These are phyloP conservation scores for Peromyscus attwateri DNA, from an alignment of 2,797 vertebrate genomes.

Conservation along the genomic window DNA sequence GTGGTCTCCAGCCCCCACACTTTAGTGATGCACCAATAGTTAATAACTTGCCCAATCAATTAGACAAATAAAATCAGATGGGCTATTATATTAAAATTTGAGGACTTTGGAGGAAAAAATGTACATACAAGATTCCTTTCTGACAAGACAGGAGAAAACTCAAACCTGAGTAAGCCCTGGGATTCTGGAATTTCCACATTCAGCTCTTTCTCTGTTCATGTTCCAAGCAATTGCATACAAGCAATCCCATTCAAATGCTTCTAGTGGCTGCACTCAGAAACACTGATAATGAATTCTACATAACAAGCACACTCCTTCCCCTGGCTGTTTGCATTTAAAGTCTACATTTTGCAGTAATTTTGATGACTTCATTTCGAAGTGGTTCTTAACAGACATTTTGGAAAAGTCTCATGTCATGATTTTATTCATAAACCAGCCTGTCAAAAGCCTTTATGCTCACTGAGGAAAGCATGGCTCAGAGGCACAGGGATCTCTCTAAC, in stretches of 20 bases:
- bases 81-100: constrained; percentile 27
- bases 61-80: constrained; percentile 16
- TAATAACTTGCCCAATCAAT: constrained; percentile 16
- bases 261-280: constrained; percentile 63
- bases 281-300: constrained; percentile 77
- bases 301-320: constrained; percentile 65
- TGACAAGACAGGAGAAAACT: constrained; percentile 7
- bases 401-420: constrained; percentile 76
- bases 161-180: background rate
- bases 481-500: background rate
- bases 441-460: constrained; percentile 24
- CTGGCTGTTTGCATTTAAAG: constrained; percentile 78
- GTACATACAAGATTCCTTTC: background rate
- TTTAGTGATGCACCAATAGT: background rate
- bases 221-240: constrained; percentile 71
- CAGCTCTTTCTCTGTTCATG: constrained; percentile 64
- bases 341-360: constrained; percentile 79
- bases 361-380: constrained; percentile 82
- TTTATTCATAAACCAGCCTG: constrained; percentile 81
- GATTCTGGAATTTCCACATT: constrained; percentile 65
- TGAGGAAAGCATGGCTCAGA: background rate
- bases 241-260: constrained; percentile 68
- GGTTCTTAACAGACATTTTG: constrained; percentile 80
- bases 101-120: background rate
- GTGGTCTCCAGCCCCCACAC: background rate